Evolutionary conservation across 2,113 vertebrate species (phyloP).

Genomic region (Tilapia sparmanii): DNA sequence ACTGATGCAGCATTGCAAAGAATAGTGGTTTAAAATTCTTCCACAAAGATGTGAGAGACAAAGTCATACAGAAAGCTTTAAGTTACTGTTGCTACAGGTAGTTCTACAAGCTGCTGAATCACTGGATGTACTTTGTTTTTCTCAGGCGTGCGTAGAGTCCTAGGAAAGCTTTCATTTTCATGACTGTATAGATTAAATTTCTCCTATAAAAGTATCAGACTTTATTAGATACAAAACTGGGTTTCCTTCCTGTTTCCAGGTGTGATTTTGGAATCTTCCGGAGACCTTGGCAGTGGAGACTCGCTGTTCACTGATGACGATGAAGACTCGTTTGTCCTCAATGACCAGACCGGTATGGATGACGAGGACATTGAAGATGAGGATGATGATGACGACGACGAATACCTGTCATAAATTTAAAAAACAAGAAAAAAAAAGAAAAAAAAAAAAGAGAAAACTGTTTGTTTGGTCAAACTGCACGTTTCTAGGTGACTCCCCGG

Average conservation of each 20-base stretch:
- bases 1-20: background rate
- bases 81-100: background rate
- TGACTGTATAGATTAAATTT: background rate
- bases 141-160: background rate
- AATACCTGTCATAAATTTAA: conserved; percentile 79
- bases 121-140: background rate
- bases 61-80: background rate
- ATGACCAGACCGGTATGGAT: conserved; percentile 82
- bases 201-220: background rate
- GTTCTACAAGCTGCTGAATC: background rate
- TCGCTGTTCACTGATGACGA: conserved; percentile 76
- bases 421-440: background rate
- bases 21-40: background rate
- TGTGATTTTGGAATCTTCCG: conserved; percentile 83
- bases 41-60: background rate
- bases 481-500: conserved; percentile 78
- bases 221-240: no score
- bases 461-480: conserved; percentile 71
- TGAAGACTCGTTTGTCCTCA: conserved; percentile 67
- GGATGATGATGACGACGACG: conserved; percentile 81
- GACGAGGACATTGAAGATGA: conserved; percentile 88
- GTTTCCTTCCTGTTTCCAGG: conserved; percentile 50
- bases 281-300: conserved; percentile 90
- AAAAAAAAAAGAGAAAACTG: conserved; percentile 38
- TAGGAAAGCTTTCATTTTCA: background rate